Base-by-base conservation (phyloP, 2,888 invertebrate species). In the Amblyteles armatorius region DNA sequence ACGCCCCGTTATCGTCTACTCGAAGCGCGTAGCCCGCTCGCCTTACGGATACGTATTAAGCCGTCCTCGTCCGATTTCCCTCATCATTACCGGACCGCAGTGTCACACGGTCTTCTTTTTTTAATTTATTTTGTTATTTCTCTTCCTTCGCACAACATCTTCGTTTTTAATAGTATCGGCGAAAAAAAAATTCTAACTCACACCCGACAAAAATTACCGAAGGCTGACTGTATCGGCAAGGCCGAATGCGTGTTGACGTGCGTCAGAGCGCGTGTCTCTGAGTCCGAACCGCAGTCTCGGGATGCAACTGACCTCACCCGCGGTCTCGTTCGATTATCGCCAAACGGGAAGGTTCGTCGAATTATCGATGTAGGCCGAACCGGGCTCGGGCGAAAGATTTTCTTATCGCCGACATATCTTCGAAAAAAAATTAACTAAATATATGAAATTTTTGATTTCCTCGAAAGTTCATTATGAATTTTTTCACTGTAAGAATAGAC, bases 1-100 rank as follows among this genome's bases (percentile, higher is more conserved):
- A 89, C 90, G 91, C 88, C 89, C 88, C 87, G 87, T 90, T 91
- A 91, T 92, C 91, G 85, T 79, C 74, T 55, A 71, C 55, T 52
- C 74, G 67, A 77, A 63, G 60, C 57, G 57, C 11, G 11, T 4
- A 11, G 57, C 26, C 7, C 50, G 57, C 73, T 65, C 69, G 79
- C 44, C 29, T 69, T 79, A 84, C 22, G 22, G 19, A 55, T 19
- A 55, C 22, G 3, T 7, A 55, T 36, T 36, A 36, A 36, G 22
- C 57, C 26, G 57, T 26, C 13, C 19, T 57, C 26, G 22, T 57
- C 13, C 55, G 55, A 22, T 55, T 55, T 55, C 19, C n/a, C 22
- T 55, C 22, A 22, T 9, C 22, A 11, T 22, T 19, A 22, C 9
- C 22, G 22, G n/a, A 19, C 7, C 55, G 55, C 55, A 55, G 9